Conservation (phyloP, 2,797 vertebrate genomes). For the Notolabrus celidotus region DNA sequence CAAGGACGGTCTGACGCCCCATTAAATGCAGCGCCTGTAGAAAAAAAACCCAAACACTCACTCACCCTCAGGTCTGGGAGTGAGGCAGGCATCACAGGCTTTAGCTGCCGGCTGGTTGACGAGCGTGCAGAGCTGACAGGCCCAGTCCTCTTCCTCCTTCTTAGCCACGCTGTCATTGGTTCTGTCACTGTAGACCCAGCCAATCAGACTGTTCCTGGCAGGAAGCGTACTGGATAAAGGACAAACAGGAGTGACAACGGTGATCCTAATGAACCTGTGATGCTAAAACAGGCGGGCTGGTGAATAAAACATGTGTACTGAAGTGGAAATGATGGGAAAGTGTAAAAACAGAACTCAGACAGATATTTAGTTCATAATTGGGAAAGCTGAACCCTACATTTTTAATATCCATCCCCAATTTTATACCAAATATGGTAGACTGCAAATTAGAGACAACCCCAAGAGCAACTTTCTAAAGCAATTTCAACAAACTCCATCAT, state of each 20-base stretch:
- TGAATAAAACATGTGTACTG: neutral
- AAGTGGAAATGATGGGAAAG: constrained; percentile 1
- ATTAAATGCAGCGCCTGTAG: constrained; percentile 45
- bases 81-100: constrained; percentile 91
- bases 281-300: constrained; percentile 10
- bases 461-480: too few species aligned
- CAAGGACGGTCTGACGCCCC: constrained; percentile 45
- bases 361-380: neutral
- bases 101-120: constrained; percentile 87
- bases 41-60: constrained; percentile 28
- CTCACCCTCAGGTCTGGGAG: constrained; percentile 88
- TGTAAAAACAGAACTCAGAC: neutral
- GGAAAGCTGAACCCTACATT: too few species aligned
- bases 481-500: too few species aligned
- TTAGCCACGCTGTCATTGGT: constrained; percentile 79
- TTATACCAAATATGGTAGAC: neutral
- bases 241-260: neutral
- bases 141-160: constrained; percentile 91
- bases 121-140: constrained; percentile 90
- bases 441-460: too few species aligned
- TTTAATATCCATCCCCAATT: neutral
- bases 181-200: constrained; percentile 77
- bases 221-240: constrained; percentile 85
- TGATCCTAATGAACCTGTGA: constrained; percentile 10
- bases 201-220: constrained; percentile 82